Percentiles rank a stretch among this genome's conserved stretches.
Evolutionary conservation across 1,140 invertebrate genomes (phyloP).

Genomic region (Cotesia glomerata): DNA sequence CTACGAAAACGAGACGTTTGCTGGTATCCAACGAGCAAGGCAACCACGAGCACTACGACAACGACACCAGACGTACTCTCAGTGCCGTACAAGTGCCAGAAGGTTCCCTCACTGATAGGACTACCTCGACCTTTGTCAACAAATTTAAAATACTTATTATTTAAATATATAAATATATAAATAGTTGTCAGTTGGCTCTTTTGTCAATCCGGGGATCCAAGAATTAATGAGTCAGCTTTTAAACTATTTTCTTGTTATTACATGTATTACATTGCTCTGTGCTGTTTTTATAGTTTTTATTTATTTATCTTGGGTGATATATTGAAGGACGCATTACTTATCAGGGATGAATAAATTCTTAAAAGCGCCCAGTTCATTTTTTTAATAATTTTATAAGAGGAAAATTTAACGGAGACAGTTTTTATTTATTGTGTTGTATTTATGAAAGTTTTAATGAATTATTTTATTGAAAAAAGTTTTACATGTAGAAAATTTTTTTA

Average conservation of each 20-base stretch:
- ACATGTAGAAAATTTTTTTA: too few species aligned
- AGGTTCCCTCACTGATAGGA: not conserved
- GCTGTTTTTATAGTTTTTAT: not conserved
- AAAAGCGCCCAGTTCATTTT: constrained; percentile 1
- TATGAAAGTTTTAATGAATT: too few species aligned
- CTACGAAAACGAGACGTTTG: not conserved
- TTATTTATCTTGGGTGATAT: not conserved
- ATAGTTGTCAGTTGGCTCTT: not conserved
- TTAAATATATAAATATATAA: not conserved
- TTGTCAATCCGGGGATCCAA: not conserved
- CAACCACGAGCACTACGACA: constrained; percentile 6
- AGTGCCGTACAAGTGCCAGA: constrained; percentile 10
- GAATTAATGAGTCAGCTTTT: too few species aligned
- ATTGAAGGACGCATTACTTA: not conserved
- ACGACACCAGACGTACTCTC: constrained; percentile 12
- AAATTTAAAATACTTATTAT: not conserved
- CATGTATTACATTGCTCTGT: too few species aligned
- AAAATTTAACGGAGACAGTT: constrained; percentile 2
- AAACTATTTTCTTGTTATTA: too few species aligned
- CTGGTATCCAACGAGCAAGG: not conserved
- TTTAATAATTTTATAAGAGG: not conserved
- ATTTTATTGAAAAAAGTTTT: too few species aligned
- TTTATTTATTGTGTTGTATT: too few species aligned
- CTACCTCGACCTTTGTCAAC: constrained; percentile 4
- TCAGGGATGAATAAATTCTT: not conserved